Percentiles rank a stretch among this genome's conserved stretches.
These are phyloP conservation scores for Limenitis camilla DNA, from an alignment of 2,888 invertebrate genomes.

Conservation along the genomic window DNA sequence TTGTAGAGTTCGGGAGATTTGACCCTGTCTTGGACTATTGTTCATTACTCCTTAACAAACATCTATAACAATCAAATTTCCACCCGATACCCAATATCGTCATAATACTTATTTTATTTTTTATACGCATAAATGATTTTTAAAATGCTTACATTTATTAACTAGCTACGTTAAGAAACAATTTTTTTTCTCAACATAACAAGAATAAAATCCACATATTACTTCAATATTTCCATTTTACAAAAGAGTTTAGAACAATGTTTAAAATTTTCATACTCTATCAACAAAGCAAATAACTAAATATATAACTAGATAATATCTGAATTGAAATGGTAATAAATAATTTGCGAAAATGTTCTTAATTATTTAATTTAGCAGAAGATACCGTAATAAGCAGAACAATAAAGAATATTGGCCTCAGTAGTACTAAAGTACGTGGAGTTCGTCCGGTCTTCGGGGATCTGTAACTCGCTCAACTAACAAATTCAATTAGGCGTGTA, in stretches of 20 bases:
- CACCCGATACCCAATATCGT: conserved; percentile 5
- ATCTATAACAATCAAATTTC: too few relatives aligned
- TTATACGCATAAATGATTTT: too few relatives aligned
- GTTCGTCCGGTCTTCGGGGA: conserved; percentile 17
- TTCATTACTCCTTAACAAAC: conserved; percentile 14
- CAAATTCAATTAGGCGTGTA: conserved; percentile 29
- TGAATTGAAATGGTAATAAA: not conserved
- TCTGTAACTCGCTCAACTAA: conserved; percentile 22
- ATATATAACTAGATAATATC: too few relatives aligned
- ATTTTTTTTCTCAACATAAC: too few relatives aligned
- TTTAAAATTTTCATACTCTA: too few relatives aligned
- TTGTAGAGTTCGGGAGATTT: conserved; percentile 12
- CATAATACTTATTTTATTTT: not conserved
- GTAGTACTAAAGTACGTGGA: conserved; percentile 19
- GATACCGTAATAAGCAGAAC: conserved; percentile 13
- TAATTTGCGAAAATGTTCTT: not conserved
- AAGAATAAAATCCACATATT: too few relatives aligned
- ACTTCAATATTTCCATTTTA: too few relatives aligned
- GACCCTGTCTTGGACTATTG: conserved; percentile 23
- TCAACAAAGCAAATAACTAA: too few relatives aligned
- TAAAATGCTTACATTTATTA: too few relatives aligned
- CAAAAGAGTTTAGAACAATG: too few relatives aligned
- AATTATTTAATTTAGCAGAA: conserved; percentile 10
- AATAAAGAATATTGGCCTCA: conserved; percentile 25
- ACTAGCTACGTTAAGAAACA: too few relatives aligned